Evolutionary conservation across 2,113 vertebrate species (phyloP).

Genomic region (Anhinga rufa): DNA sequence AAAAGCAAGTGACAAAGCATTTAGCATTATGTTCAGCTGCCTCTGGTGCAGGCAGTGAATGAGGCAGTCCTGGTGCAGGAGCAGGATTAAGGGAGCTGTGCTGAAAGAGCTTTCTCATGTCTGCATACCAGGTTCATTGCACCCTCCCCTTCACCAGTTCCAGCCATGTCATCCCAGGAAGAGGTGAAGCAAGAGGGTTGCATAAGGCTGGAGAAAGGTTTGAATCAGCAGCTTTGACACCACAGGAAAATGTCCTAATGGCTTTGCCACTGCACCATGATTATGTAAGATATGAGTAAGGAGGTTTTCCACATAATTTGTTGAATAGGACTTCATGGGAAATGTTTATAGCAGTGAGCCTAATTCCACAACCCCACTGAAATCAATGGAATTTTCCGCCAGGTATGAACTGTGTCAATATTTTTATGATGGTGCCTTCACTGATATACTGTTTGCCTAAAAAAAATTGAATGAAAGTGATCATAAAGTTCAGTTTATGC

Average conservation of each 20-base stretch:
- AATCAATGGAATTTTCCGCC: background rate
- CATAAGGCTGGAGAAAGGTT: background rate
- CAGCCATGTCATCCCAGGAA: accelerated
- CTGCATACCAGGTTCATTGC: background rate
- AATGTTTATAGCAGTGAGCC: background rate
- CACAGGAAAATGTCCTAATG: background rate
- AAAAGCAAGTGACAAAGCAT: background rate
- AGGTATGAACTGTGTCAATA: background rate
- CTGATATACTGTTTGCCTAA: background rate
- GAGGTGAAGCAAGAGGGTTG: background rate
- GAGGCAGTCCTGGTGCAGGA: background rate
- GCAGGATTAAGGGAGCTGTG: background rate
- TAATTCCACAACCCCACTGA: background rate
- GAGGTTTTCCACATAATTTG: background rate
- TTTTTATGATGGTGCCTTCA: slow-evolving; percentile 8
- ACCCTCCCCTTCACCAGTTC: background rate
- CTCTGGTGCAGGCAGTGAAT: background rate
- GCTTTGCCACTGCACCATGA: background rate
- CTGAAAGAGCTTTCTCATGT: background rate
- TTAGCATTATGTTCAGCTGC: background rate
- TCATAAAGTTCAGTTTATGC: background rate
- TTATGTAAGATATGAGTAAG: background rate
- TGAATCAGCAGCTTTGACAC: background rate
- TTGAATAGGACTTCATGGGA: background rate
- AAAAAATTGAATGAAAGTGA: background rate